These are phyloP conservation scores for Cairina moschata DNA, from an alignment of 2,113 vertebrate genomes.

Conservation along the genomic window DNA sequence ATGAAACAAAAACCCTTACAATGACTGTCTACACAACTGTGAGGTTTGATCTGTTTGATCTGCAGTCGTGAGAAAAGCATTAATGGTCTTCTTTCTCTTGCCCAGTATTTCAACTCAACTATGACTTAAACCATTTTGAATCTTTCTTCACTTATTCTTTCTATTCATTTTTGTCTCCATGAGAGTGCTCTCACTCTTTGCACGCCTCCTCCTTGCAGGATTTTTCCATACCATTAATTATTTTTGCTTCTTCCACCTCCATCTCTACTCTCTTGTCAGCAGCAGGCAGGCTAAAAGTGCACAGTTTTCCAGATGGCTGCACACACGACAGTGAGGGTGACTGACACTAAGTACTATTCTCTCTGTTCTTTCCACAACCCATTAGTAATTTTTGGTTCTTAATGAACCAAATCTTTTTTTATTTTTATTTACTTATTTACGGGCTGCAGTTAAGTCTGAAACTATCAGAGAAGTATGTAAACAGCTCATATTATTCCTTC, in stretches of 20 bases:
- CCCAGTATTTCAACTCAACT: neutral
- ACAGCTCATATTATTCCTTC: neutral
- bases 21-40: neutral
- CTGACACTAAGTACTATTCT: neutral
- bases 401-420: neutral
- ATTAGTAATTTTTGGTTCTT: neutral
- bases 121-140: neutral
- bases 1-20: neutral
- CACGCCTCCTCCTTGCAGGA: neutral
- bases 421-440: neutral
- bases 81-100: neutral
- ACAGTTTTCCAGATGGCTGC: slow-evolving; percentile 1
- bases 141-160: neutral
- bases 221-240: slow-evolving; percentile 29
- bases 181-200: neutral
- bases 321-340: neutral
- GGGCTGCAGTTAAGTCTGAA: neutral
- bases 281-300: neutral
- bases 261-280: neutral
- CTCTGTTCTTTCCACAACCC: neutral
- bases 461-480: neutral
- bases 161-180: neutral
- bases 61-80: neutral
- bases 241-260: slow-evolving; percentile 24
- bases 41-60: neutral